Evolutionary conservation across 2,888 invertebrate genomes (phyloP), one percentile per base, ranked within the genome.

Genomic region (Pachliopta kotzebuea): DNA sequence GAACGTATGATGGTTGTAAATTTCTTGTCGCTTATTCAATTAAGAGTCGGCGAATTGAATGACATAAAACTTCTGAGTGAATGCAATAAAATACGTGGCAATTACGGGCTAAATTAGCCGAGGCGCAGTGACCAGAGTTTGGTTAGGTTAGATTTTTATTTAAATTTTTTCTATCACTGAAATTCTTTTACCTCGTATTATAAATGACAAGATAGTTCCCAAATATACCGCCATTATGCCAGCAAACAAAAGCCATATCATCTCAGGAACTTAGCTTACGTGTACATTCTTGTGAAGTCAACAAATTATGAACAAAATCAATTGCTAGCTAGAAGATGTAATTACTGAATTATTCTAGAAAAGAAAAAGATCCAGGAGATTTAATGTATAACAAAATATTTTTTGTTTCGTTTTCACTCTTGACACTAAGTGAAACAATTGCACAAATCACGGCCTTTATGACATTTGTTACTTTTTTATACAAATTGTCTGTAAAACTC

Each of bases 21-120:
- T 88, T 88, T 85, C 83, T 81, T 81, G 84, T 85, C 85, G 79
- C 85, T 89, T 87, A 87, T 89, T 89, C 90, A 89, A 90, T 90
- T 88, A 88, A 88, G 86, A 85, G 80, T 83, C 83, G 83, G 61
- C 80, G 82, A 83, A 88, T 88, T 88, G 87, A 86, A 90, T 87
- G 86, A 86, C 88, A 89, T 90, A 89, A 90, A 89, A 88, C 88
- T 84, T 85, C 80, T 84, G 81, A 81, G 84, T 84, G 84, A 82
- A 86, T 84, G 90, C 81, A 84, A 88, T 90, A 88, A 90, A 89
- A 83, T 86, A 85, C 84, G 79, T 80, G 80, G 84, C 83, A 88
- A 88, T 89, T 89, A 89, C 86, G 76, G 84, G 82, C 85, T 86
- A 84, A 75, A 78, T 85, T 84, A 75, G 79, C 78, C 74, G 79